A percentile compares a stretch with the other conserved stretches of the same genome.
These are phyloP conservation scores for Eulimnadia texana DNA, from an alignment of 1,140 invertebrate species.

Conservation along the genomic window DNA sequence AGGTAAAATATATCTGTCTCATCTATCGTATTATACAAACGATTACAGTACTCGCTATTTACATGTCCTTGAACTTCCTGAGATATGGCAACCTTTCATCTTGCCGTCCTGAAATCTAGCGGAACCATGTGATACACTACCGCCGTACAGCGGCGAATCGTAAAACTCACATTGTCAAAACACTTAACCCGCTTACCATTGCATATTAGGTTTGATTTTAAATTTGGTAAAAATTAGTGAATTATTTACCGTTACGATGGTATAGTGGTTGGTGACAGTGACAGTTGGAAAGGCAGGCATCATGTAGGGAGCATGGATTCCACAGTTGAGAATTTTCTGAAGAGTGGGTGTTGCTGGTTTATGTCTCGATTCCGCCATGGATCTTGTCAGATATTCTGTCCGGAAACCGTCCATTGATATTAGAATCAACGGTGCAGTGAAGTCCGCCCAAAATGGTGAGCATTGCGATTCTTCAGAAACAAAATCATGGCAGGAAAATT, in stretches of 20 bases:
- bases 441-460: neutral
- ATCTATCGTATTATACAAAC: too few relatives aligned
- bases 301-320: constrained; percentile 31
- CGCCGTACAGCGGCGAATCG: too few relatives aligned
- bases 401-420: constrained; percentile 36
- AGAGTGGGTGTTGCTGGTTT: constrained; percentile 27
- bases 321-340: constrained; percentile 28
- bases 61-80: too few relatives aligned
- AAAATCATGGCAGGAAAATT: too few relatives aligned
- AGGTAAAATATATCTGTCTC: too few relatives aligned
- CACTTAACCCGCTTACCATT: too few relatives aligned
- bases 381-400: constrained; percentile 28
- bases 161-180: too few relatives aligned
- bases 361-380: constrained; percentile 17
- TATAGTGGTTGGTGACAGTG: constrained; percentile 40
- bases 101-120: too few relatives aligned
- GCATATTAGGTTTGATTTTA: neutral
- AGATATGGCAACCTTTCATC: too few relatives aligned
- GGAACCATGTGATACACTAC: too few relatives aligned
- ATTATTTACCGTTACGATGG: constrained; percentile 32
- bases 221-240: neutral
- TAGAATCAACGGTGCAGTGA: constrained; percentile 23
- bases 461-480: too few relatives aligned
- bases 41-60: too few relatives aligned
- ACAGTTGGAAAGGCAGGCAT: constrained; percentile 32